phyloP scores from a whole-genome alignment of 2,888 invertebrate genomes.

The Drosophila dives region DNA sequence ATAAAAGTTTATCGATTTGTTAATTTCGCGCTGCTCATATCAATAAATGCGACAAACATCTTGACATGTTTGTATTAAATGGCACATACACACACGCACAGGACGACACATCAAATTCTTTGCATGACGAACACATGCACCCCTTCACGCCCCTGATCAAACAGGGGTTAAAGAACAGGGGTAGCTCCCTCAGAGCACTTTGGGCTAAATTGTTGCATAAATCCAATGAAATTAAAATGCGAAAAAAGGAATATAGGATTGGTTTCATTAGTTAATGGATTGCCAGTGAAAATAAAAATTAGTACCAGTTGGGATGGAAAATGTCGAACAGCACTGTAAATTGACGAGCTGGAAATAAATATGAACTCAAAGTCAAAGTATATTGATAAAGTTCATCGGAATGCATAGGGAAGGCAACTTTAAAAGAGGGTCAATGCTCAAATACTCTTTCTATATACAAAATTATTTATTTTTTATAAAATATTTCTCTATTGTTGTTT shows the following conservation, averaged over 20 bases:
- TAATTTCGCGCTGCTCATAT: constrained; percentile 67
- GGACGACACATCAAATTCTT: constrained; percentile 39
- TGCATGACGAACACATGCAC: constrained; percentile 39
- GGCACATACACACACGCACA: constrained; percentile 35
- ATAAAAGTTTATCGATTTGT: constrained; percentile 80
- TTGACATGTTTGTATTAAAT: constrained; percentile 75
- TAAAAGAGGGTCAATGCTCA: background rate
- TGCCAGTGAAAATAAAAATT: constrained; percentile 39
- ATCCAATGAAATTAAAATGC: constrained; percentile 78
- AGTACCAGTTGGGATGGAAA: constrained; percentile 17
- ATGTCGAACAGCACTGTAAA: background rate
- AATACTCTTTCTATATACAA: background rate
- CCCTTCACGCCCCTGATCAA: background rate
- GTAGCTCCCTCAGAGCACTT: constrained; percentile 56
- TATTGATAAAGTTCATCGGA: constrained; percentile 4
- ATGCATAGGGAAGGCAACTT: background rate
- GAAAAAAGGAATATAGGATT: constrained; percentile 43
- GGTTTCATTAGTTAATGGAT: constrained; percentile 72
- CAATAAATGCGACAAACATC: constrained; percentile 64
- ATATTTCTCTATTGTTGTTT: background rate
- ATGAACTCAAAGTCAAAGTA: constrained; percentile 7
- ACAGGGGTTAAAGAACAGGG: constrained; percentile 32
- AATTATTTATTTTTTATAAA: background rate
- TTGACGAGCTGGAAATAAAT: background rate
- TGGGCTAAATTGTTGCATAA: constrained; percentile 68